Conservation (phyloP, 2,797 vertebrate species). For the Gorsachius magnificus region DNA sequence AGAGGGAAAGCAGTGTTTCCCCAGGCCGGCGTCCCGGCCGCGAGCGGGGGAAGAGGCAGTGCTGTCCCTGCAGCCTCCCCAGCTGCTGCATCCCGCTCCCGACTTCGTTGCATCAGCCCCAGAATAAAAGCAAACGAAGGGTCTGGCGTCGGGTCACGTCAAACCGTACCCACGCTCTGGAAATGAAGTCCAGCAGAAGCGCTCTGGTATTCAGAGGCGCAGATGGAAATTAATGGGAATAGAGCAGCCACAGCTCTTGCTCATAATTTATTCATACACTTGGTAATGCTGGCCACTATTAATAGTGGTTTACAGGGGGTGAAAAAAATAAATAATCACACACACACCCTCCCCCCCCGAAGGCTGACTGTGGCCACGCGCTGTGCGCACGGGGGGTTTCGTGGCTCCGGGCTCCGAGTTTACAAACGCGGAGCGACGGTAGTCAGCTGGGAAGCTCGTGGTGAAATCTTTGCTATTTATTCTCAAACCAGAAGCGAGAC, state of each 20-base stretch:
- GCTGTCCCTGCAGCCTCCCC: neutral
- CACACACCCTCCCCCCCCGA: too few relatives aligned
- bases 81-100: neutral
- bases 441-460: neutral
- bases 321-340: neutral
- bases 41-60: neutral
- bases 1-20: neutral
- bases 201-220: neutral
- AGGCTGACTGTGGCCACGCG: neutral
- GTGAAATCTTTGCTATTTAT: neutral
- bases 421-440: accelerated
- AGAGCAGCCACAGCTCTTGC: neutral
- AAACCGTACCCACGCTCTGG: accelerated
- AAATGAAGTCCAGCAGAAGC: neutral
- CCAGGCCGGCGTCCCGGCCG: neutral
- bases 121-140: neutral
- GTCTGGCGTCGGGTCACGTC: neutral
- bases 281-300: constrained; percentile 19
- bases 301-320: neutral
- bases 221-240: constrained; percentile 26
- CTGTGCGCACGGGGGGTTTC: accelerated
- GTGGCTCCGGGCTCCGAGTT: neutral
- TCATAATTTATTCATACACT: constrained; percentile 47
- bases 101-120: neutral
- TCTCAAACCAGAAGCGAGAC: neutral